These are phyloP conservation scores for Machimus rusticus DNA, from an alignment of 2,888 invertebrate genomes.

Conservation along the genomic window DNA sequence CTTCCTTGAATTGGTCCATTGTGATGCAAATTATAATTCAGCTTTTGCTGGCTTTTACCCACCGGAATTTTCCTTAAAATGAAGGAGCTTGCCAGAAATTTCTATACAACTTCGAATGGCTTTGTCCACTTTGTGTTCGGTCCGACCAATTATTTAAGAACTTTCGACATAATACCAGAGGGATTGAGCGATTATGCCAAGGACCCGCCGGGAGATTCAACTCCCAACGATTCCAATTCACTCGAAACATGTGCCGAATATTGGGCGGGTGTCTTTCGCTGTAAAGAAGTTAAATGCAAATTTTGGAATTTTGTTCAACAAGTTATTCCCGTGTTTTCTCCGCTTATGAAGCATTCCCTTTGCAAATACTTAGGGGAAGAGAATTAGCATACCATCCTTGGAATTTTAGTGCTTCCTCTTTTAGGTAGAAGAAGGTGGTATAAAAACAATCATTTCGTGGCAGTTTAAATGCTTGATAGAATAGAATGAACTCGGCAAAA, in stretches of 20 bases:
- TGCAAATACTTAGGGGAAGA: background rate
- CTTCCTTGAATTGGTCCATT: conserved; percentile 12
- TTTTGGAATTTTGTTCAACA: background rate
- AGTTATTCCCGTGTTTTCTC: background rate
- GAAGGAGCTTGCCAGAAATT: background rate
- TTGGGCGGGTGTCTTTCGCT: background rate
- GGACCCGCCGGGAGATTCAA: background rate
- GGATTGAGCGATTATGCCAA: background rate
- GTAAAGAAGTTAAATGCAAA: background rate
- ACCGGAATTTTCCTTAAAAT: background rate
- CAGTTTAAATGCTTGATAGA: background rate
- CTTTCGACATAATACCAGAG: background rate
- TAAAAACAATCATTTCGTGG: background rate
- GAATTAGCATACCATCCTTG: background rate
- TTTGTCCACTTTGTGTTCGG: background rate
- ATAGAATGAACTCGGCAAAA: background rate
- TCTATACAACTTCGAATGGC: background rate
- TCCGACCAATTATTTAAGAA: background rate
- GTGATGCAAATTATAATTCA: conserved; percentile 32
- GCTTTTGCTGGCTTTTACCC: background rate
- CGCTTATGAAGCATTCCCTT: background rate
- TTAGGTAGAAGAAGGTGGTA: background rate
- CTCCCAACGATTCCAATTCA: background rate
- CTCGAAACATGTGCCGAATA: background rate
- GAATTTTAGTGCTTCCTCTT: background rate